A percentile compares a stretch with the other conserved stretches of the same genome.
Conservation (phyloP, 2,113 vertebrate genomes). For the Prunella himalayana region DNA sequence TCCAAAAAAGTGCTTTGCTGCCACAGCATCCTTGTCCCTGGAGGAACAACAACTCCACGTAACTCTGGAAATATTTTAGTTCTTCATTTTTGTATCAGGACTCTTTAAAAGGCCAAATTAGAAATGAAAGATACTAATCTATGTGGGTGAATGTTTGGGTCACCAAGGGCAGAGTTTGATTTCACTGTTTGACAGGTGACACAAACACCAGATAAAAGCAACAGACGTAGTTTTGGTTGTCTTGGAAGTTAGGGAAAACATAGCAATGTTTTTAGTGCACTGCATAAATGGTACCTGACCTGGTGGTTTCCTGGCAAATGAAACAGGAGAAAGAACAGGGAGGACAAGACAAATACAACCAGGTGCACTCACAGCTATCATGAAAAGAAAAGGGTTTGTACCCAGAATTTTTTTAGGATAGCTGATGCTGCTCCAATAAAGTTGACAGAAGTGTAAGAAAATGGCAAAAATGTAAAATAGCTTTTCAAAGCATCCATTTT, state of each 20-base stretch:
- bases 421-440: not conserved
- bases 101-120: not conserved
- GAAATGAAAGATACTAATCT: not conserved
- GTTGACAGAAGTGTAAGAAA: not conserved
- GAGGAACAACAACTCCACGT: fast-evolving
- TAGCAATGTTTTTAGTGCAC: not conserved
- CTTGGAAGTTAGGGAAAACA: not conserved
- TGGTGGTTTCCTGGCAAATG: not conserved
- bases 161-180: not conserved
- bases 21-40: fast-evolving
- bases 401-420: not conserved
- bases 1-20: not conserved
- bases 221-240: not conserved
- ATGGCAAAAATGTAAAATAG: not conserved
- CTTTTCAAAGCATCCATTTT: not conserved
- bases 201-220: not conserved
- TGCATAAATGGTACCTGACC: not conserved
- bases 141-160: not conserved
- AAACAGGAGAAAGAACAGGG: not conserved
- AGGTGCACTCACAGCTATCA: too few relatives aligned
- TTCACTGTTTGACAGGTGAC: not conserved
- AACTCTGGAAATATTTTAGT: not conserved
- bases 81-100: not conserved
- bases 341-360: not conserved
- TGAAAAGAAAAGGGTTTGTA: not conserved